phyloP scores from a whole-genome alignment of 2,888 invertebrate species.

The Proisotoma minuta region DNA sequence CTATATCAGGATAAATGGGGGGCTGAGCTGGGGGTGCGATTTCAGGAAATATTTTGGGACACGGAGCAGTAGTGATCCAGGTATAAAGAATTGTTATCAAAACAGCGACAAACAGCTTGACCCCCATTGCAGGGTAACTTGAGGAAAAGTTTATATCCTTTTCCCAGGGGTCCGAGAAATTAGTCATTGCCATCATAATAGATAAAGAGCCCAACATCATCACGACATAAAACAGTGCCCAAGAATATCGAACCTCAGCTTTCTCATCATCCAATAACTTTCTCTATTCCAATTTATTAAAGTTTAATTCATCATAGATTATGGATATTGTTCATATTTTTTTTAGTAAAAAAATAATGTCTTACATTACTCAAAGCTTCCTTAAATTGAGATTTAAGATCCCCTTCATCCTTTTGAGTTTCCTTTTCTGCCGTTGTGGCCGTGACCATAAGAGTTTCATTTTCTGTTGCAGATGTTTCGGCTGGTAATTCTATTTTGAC shows the following conservation, averaged over 20 bases:
- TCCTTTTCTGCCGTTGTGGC: background rate
- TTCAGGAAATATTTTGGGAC: conserved; percentile 7
- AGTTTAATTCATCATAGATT: too few relatives aligned
- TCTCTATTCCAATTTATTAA: too few relatives aligned
- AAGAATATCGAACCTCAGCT: conserved; percentile 24
- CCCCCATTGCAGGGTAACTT: conserved; percentile 5
- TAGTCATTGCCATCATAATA: conserved; percentile 29
- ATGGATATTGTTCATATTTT: too few relatives aligned
- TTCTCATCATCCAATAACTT: conserved; percentile 34
- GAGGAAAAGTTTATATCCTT: background rate
- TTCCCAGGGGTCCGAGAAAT: conserved; percentile 15
- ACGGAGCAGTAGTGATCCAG: background rate
- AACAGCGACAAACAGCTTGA: background rate
- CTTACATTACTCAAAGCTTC: too few relatives aligned
- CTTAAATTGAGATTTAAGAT: too few relatives aligned
- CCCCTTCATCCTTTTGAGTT: background rate
- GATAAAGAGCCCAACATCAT: conserved; percentile 19
- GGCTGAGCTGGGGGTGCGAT: too few relatives aligned
- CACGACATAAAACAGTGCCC: conserved; percentile 30
- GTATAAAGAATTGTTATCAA: background rate
- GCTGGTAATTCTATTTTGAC: background rate
- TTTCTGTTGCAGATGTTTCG: background rate
- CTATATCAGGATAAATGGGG: too few relatives aligned
- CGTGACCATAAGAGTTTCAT: too few relatives aligned
- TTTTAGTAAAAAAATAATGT: too few relatives aligned